Percentiles rank a stretch among this genome's conserved stretches.
phyloP scores from a whole-genome alignment of 2,113 vertebrate genomes.

The Emydocephalus ijimae region DNA sequence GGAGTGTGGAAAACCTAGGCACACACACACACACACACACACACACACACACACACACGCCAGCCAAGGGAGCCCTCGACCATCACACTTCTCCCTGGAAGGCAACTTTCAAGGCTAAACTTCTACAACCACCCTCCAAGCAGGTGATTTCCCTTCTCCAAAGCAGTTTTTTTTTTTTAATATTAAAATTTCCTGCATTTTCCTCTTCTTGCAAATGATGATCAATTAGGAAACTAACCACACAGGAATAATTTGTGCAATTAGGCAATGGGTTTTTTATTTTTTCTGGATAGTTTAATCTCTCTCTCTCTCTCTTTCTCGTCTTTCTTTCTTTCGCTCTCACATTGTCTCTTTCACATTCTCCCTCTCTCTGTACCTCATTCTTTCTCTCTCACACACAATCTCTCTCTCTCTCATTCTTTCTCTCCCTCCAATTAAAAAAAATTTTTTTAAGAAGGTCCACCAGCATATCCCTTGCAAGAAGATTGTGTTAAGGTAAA shows the following conservation, averaged over 20 bases:
- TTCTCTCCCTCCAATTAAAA: not conserved
- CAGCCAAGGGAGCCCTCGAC: not conserved
- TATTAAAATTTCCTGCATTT: not conserved
- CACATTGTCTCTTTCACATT: too few species aligned
- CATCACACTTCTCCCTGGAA: not conserved
- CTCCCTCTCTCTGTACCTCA: too few species aligned
- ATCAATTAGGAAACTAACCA: too few species aligned
- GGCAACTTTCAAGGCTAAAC: not conserved
- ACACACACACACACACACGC: not conserved
- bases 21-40: not conserved
- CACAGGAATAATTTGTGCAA: not conserved
- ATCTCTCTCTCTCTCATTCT: not conserved
- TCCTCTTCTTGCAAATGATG: not conserved
- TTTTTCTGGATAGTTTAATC: not conserved
- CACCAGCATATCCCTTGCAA: not conserved
- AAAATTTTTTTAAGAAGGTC: not conserved
- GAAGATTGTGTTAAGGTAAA: not conserved
- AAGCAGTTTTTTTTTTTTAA: too few species aligned
- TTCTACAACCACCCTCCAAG: slow-evolving; percentile 41
- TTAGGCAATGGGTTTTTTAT: not conserved
- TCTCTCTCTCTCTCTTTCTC: not conserved
- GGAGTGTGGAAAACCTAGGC: slow-evolving; percentile 54
- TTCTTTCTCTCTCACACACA: not conserved
- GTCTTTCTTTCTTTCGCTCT: not conserved
- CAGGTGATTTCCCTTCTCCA: slow-evolving; percentile 61